phyloP scores from a whole-genome alignment of 1,140 invertebrate genomes.

The Mercenaria mercenaria region DNA sequence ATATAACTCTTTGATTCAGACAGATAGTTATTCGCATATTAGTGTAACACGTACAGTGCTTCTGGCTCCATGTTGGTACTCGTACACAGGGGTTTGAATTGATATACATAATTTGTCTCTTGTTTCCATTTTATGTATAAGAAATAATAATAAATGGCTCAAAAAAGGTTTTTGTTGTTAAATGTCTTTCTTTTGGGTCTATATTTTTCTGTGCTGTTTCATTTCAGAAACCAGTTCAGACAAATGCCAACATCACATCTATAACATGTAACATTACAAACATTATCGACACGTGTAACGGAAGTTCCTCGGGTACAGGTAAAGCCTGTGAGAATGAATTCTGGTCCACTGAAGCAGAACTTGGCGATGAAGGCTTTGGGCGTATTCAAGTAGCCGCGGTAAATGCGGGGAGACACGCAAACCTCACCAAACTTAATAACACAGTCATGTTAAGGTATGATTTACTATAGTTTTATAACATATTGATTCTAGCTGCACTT shows the following conservation, averaged over 20 bases:
- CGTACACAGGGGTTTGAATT: too few species aligned
- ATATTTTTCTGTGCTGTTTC: neutral
- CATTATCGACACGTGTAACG: constrained; percentile 9
- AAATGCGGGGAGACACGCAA: constrained; percentile 33
- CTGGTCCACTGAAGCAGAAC: constrained; percentile 26
- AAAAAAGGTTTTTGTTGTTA: too few species aligned
- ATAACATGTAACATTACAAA: constrained; percentile 49
- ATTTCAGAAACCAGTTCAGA: neutral
- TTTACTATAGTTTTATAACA: too few species aligned
- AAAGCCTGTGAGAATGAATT: neutral
- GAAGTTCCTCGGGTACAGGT: neutral
- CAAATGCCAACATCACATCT: neutral
- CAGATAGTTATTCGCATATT: too few species aligned
- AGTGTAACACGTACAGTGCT: too few species aligned
- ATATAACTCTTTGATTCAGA: too few species aligned
- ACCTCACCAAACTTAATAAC: constrained; percentile 24
- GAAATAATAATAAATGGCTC: too few species aligned
- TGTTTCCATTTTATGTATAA: too few species aligned
- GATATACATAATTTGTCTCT: too few species aligned
- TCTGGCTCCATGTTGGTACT: too few species aligned
- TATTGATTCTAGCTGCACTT: too few species aligned
- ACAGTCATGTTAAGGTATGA: constrained; percentile 40
- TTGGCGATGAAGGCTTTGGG: constrained; percentile 33
- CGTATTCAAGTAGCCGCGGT: neutral
- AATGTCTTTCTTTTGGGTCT: too few species aligned